These are phyloP conservation scores for Chanos chanos DNA, from an alignment of 2,797 vertebrate species.

Conservation along the genomic window DNA sequence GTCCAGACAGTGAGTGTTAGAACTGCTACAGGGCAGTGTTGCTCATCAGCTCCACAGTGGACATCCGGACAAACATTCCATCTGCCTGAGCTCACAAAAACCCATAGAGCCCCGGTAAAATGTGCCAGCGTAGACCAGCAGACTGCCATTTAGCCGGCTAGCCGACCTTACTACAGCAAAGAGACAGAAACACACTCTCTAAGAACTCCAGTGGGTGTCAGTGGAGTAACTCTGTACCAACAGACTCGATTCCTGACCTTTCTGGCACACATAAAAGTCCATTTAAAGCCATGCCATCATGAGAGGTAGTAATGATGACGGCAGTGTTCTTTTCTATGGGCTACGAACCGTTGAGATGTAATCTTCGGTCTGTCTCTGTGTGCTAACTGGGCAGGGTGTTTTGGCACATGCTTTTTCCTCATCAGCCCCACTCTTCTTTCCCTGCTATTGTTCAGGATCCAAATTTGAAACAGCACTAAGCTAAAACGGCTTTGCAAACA, in stretches of 20 bases:
- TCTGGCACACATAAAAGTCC: neutral
- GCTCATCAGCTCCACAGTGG: slow-evolving; percentile 51
- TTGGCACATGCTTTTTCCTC: neutral
- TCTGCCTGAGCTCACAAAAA: slow-evolving; percentile 63
- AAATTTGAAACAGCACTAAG: neutral
- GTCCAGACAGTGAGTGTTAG: slow-evolving; percentile 4
- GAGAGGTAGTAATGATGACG: no score
- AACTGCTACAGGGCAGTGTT: slow-evolving; percentile 22
- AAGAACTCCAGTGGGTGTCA: neutral
- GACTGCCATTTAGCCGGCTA: neutral
- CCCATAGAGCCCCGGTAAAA: slow-evolving; percentile 61
- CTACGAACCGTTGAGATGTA: no score
- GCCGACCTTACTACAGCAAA: neutral
- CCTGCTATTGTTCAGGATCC: slow-evolving; percentile 13
- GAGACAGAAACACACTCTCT: neutral
- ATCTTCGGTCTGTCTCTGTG: no score
- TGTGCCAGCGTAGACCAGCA: slow-evolving; percentile 57
- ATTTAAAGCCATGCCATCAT: no score
- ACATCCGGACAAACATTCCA: slow-evolving; percentile 71
- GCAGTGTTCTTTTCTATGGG: no score
- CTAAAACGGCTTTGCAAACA: slow-evolving; percentile 3
- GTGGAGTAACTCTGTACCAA: neutral
- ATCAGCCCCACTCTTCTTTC: slow-evolving; percentile 15
- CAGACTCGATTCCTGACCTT: neutral
- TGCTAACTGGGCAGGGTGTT: neutral